phyloP scores from a whole-genome alignment of 2,797 vertebrate genomes.

The Rhinophrynus dorsalis region DNA sequence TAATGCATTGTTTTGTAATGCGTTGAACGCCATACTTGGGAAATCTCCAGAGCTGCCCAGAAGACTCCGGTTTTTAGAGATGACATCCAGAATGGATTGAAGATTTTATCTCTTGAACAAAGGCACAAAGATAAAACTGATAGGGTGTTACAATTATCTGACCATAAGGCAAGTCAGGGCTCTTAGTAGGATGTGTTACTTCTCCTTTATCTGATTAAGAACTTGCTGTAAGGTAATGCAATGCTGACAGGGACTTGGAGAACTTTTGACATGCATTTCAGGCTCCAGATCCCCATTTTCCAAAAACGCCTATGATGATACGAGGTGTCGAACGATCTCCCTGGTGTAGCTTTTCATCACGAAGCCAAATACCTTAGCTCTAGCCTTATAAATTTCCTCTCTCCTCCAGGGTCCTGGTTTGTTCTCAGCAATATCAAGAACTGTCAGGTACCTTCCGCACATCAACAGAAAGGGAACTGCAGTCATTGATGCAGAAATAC shows the following conservation, averaged over 20 bases:
- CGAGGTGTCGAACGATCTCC: slow-evolving; percentile 13
- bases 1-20: too few relatives aligned
- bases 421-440: not conserved
- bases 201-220: not conserved
- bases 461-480: not conserved
- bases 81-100: too few relatives aligned
- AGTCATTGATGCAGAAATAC: not conserved
- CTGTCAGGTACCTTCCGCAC: not conserved
- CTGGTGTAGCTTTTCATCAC: not conserved
- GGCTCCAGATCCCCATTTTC: not conserved
- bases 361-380: not conserved
- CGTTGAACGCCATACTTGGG: too few relatives aligned
- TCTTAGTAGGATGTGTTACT: too few relatives aligned
- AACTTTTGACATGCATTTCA: not conserved
- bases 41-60: too few relatives aligned
- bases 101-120: too few relatives aligned
- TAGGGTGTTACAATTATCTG: too few relatives aligned
- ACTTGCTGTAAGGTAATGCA: not conserved
- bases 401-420: not conserved
- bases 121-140: too few relatives aligned
- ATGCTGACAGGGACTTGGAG: not conserved
- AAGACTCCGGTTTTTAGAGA: too few relatives aligned
- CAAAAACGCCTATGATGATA: not conserved
- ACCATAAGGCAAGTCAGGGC: too few relatives aligned
- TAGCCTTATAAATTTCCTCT: slow-evolving; percentile 10